Percentiles rank a stretch among this genome's conserved stretches.
These are phyloP conservation scores for Herpetotheres cachinnans DNA, from an alignment of 2,113 vertebrate genomes.

Conservation along the genomic window DNA sequence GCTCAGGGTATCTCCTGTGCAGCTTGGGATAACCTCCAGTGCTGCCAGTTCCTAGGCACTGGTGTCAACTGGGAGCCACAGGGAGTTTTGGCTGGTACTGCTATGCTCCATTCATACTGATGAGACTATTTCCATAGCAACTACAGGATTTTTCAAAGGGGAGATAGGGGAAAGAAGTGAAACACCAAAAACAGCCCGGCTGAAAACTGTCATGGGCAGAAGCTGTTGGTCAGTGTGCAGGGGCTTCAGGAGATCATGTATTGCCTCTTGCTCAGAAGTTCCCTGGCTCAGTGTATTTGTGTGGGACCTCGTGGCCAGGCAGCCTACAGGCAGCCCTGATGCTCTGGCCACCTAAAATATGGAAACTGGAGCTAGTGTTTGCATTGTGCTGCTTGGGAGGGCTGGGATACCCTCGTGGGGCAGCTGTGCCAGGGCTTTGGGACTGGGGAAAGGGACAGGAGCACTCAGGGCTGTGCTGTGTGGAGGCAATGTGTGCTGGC, in stretches of 20 bases:
- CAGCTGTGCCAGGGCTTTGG: not conserved
- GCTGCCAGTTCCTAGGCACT: not conserved
- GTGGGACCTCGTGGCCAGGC: too few relatives aligned
- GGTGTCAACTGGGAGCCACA: slow-evolving; percentile 26
- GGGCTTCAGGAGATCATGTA: accelerated
- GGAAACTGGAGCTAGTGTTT: not conserved
- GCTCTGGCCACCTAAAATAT: not conserved
- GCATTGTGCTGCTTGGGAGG: accelerated
- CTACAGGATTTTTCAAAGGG: slow-evolving; percentile 5
- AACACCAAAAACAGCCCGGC: not conserved
- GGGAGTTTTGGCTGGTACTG: not conserved
- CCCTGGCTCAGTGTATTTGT: not conserved
- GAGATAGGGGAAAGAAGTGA: not conserved
- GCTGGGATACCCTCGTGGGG: accelerated
- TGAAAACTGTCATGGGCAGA: not conserved
- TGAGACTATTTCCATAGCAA: slow-evolving; percentile 68
- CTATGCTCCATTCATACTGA: slow-evolving; percentile 35
- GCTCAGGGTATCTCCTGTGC: not conserved
- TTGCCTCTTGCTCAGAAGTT: not conserved
- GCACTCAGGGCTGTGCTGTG: accelerated
- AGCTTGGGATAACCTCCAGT: not conserved
- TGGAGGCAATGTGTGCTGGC: not conserved
- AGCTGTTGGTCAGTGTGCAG: not conserved
- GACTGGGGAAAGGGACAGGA: not conserved
- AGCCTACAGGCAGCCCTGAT: not conserved